Evolutionary conservation across 2,113 vertebrate species (phyloP), one percentile per base, ranked within the genome.

Genomic region (Oreochromis spilurus): DNA sequence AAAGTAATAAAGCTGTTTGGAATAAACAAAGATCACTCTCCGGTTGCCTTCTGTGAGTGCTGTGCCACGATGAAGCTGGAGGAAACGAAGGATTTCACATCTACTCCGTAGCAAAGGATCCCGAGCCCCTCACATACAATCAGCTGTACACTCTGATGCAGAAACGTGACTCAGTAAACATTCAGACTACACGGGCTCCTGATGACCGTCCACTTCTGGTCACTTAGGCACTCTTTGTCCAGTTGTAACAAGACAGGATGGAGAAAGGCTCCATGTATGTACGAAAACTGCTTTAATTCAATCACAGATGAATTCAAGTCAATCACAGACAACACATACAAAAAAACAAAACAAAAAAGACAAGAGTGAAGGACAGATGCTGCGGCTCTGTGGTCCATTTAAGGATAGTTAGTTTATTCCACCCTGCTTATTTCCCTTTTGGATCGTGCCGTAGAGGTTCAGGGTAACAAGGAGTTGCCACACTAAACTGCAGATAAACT

Each of bases 211-310:
- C 43, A 19, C 6, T 19, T 31, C 38, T n/a, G 48, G 6, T 70
- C 43, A 57, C 38, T 62, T 12, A 67, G 91, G 85, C 89, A 91
- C 89, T 62, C 45, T 7, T 45, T 24, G 34, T 88, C 70, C 67
- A 82, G 12, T 5, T 4, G 24, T 38, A 53, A 81, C 78, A 57
- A 40, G 16, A 9, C 55, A n/a, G 29, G 19, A 50, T 21, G 85
- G 57, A 81, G 82, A 83, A 85, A 72, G 4, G 36, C 58, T 79
- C n/a, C 3, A 5, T 78, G 77, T 89, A 84, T 43, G 58, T 88
- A 92, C 62, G 65, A 93, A 92, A 89, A 77, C 14, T 36, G 5
- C 29, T 95, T 95, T 94, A 94, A 94, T 94, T 88, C 81, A 85
- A 87, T 88, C 77, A 72, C 65, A 72, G 38, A 72, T 26, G 13